Evolutionary conservation across 2,113 vertebrate genomes (phyloP).

Genomic region (Rhea americana): DNA sequence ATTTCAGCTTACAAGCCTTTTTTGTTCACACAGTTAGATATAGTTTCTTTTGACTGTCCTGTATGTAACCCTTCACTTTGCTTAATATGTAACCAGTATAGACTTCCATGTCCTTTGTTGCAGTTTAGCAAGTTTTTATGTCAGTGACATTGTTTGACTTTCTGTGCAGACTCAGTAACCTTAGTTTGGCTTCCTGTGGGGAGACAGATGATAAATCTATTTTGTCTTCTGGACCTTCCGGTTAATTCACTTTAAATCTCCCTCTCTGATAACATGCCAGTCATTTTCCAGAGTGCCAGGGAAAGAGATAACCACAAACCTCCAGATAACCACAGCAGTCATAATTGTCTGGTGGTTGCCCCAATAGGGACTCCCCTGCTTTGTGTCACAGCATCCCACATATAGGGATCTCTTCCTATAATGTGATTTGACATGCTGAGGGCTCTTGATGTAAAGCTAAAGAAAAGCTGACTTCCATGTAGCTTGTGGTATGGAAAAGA

Average conservation of each 20-base stretch:
- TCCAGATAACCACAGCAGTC: not conserved
- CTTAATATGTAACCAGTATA: not conserved
- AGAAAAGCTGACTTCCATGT: not conserved
- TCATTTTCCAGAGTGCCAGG: not conserved
- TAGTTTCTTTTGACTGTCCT: not conserved
- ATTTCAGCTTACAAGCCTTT: not conserved
- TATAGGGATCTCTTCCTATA: rapidly evolving
- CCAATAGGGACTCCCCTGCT: not conserved
- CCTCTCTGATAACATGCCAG: not conserved
- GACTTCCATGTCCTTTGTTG: not conserved
- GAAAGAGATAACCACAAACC: not conserved
- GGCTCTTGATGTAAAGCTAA: not conserved
- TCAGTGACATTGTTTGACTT: slow-evolving; percentile 31
- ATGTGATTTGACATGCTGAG: not conserved
- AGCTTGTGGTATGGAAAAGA: not conserved
- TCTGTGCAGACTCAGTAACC: slow-evolving; percentile 30
- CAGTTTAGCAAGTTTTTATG: not conserved
- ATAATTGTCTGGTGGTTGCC: not conserved
- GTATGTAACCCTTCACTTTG: not conserved
- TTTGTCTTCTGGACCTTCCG: slow-evolving; percentile 8
- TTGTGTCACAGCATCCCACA: not conserved
- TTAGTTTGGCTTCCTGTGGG: not conserved
- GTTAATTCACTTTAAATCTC: not conserved
- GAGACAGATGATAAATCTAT: slow-evolving; percentile 29
- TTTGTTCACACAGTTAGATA: not conserved